Percentiles rank a stretch among this genome's conserved stretches.
Evolutionary conservation across 2,113 vertebrate genomes (phyloP).

Genomic region (Rynchops niger): DNA sequence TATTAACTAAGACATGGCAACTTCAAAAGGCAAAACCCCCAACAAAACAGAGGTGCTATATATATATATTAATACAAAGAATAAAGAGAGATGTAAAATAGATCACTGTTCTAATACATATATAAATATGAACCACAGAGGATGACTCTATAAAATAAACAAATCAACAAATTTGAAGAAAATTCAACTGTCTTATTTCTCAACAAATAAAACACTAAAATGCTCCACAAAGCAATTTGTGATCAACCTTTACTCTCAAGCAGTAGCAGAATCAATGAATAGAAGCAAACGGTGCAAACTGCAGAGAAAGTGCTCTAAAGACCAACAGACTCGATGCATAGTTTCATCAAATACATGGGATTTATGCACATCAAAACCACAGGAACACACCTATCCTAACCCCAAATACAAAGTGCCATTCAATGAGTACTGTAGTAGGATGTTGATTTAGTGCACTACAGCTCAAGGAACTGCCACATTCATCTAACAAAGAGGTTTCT

Average conservation of each 20-base stretch:
- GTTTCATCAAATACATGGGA: neutral
- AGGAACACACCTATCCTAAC: neutral
- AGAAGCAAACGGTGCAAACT: neutral
- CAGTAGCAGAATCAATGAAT: neutral
- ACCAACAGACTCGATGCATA: neutral
- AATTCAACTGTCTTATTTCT: neutral
- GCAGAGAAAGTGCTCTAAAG: neutral
- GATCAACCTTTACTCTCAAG: neutral
- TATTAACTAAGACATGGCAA: neutral
- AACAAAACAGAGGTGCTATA: neutral
- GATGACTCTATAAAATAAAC: neutral
- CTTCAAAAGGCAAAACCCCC: neutral
- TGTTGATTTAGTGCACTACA: neutral
- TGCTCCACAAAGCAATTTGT: neutral
- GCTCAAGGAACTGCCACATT: neutral
- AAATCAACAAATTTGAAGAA: neutral
- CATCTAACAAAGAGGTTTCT: neutral
- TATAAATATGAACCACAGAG: neutral
- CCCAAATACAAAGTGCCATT: neutral
- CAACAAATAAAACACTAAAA: neutral
- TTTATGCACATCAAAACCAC: neutral
- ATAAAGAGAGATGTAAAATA: neutral
- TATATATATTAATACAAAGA: neutral
- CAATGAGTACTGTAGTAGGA: neutral
- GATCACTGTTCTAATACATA: neutral